Base-by-base conservation (phyloP, 2,113 vertebrate species). In the Barbus barbus region DNA sequence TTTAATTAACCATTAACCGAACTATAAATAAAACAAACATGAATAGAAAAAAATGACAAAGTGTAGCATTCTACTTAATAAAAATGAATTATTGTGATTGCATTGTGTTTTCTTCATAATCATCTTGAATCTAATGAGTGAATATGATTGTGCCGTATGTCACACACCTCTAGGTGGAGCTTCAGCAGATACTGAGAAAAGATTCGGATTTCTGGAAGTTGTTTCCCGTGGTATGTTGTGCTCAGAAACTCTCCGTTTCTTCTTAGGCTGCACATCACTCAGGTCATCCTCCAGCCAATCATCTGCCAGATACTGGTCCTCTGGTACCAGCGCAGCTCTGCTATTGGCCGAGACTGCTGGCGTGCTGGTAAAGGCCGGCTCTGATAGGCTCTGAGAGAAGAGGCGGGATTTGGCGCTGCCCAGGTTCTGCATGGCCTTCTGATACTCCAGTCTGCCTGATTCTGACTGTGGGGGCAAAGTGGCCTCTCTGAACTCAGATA, bases 281-380 rank as follows among this genome's bases (percentile, higher is more conserved):
- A 96, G 9, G 65, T 97, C 96, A 0, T 96, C 93, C n/a, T 96
- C 96, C 91, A 97, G 82, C 97, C 97, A 98, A 65, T 96, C 94
- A 0, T 95, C 94, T 0, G 84, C 91, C 83, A 96, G 8, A 38
- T 91, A 95, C 71, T 96, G 92, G 4, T 96, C 94, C 28, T 94
- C 90, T 0, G 95, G 94, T 65, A 97, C 92, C 82, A 97, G 93
- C 0, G 97, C 96, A 0, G 93, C 81, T n/a, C 12, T 90, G 73
- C 4, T 85, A 85, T 56, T 90, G 22, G 88, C 58, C 0, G 88
- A 73, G 2, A 81, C 56, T 0, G 86, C 78, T 0, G 58, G 72
- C 0, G 85, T 84, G 86, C 91, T 80, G 20, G 86, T 87, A 61
- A 92, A 87, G 41, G 87, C 90, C 0, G 92, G 90, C 74, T 93